Evolutionary conservation across 2,797 vertebrate species (phyloP), one percentile per base, ranked within the genome.

Genomic region (Gadopsis marmoratus): DNA sequence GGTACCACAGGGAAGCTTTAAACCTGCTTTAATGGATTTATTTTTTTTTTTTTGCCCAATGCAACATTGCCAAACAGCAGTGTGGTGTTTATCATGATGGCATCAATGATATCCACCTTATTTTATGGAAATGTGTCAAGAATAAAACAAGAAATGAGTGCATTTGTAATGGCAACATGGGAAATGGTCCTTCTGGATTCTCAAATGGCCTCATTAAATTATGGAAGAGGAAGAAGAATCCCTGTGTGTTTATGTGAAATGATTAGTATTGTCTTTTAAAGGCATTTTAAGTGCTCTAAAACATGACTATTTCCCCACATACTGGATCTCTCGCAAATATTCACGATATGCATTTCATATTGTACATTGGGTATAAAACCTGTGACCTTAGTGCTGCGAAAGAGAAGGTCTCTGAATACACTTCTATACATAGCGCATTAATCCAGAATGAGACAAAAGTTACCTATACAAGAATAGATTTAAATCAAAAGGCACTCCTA

Each of bases 401-500:
- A 63, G 23, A 56, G 70, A 65, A 64, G 60, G 59, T 77, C 37
- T 74, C 0, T 1, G 1, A 31, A 29, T 2, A 37, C 19, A 41
- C n/a, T 7, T 31, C 19, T n/a, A 16, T n/a, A 9, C 14, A 68
- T 41, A 45, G 29, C 64, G 51, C 74, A 47, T 80, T 74, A 55
- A 54, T 60, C 11, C 13, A n/a, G 0, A 26, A 26, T 26, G 26
- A 26, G 26, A 26, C 26, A 26, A 26, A 26, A 26, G 26, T 26
- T 47, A 16, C 56, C 63, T 56, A 39, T 31, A 33, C 3, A 13
- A 62, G 53, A 33, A 45, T 35, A 58, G 21, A 48, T 50, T 62
- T 77, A 74, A 70, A 77, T 71, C 66, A 53, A 81, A 60, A 81
- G 69, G 26, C 41, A 23, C 39, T 60, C 21, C 63, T 91, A 93